These are phyloP conservation scores for Burhinus oedicnemus DNA, from an alignment of 2,113 vertebrate genomes.

Conservation along the genomic window DNA sequence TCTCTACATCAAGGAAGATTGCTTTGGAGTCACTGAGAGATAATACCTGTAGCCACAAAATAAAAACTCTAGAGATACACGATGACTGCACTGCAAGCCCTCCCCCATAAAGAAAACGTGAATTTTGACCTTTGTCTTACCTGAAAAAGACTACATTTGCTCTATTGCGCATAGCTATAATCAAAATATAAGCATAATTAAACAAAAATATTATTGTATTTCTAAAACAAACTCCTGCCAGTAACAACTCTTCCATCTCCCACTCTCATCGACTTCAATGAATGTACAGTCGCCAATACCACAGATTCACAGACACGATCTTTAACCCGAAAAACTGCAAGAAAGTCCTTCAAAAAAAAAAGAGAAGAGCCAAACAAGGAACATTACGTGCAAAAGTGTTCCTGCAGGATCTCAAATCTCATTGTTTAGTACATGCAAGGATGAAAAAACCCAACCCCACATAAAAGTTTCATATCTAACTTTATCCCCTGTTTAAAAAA, in stretches of 20 bases:
- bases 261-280: not conserved
- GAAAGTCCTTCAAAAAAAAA: not conserved
- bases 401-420: not conserved
- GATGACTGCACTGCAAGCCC: not conserved
- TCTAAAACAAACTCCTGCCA: slow-evolving; percentile 6
- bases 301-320: not conserved
- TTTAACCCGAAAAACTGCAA: slow-evolving; percentile 9
- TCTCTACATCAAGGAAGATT: not conserved
- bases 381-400: not conserved
- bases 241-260: not conserved
- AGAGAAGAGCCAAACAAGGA: not conserved
- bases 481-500: not conserved
- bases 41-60: not conserved
- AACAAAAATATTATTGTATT: not conserved
- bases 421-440: not conserved
- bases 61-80: not conserved
- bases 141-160: slow-evolving; percentile 11
- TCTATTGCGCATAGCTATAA: not conserved
- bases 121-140: slow-evolving; percentile 42
- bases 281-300: not conserved
- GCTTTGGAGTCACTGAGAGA: not conserved
- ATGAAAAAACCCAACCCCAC: not conserved
- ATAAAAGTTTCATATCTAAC: not conserved
- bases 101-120: not conserved
- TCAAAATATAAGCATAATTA: not conserved